A percentile compares a stretch with the other conserved stretches of the same genome.
Evolutionary conservation across 2,888 invertebrate species (phyloP).

Genomic region (Neocrepidodera transversa): DNA sequence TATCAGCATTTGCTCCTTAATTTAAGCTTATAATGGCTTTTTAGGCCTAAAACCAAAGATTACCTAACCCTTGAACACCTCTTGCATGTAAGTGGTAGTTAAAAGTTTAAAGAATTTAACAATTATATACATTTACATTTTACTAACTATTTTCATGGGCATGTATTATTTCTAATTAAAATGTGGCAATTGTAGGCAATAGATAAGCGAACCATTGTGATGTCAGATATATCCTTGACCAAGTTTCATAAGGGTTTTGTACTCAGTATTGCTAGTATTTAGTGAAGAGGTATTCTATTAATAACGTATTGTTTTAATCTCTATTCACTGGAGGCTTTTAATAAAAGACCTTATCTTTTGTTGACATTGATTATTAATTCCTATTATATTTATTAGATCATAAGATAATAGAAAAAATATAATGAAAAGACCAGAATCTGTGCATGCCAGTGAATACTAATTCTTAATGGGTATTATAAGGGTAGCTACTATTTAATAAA

Average conservation of each 20-base stretch:
- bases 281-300: slow-evolving; percentile 12
- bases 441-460: too few relatives aligned
- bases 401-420: background rate
- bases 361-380: slow-evolving; percentile 1
- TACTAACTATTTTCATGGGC: background rate
- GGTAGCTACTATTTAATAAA: too few relatives aligned
- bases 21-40: slow-evolving; percentile 18
- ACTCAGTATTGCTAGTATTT: slow-evolving; percentile 2
- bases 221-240: slow-evolving; percentile 16
- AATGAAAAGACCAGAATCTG: too few relatives aligned
- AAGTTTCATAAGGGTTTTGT: slow-evolving; percentile 18
- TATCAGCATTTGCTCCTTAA: background rate
- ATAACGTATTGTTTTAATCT: slow-evolving; percentile 18
- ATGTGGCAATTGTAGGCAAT: background rate
- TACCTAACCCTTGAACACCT: slow-evolving; percentile 11
- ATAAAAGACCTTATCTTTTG: background rate
- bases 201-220: slow-evolving; percentile 7
- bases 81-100: slow-evolving; percentile 19
- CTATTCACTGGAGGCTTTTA: background rate
- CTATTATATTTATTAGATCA: background rate
- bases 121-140: background rate
- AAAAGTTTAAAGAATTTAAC: slow-evolving; percentile 1
- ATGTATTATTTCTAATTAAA: slow-evolving; percentile 12
- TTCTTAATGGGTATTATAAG: too few relatives aligned
- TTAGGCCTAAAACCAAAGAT: slow-evolving; percentile 15